Base-by-base conservation (phyloP, 2,113 vertebrate species). In the Seriola dumerili region DNA sequence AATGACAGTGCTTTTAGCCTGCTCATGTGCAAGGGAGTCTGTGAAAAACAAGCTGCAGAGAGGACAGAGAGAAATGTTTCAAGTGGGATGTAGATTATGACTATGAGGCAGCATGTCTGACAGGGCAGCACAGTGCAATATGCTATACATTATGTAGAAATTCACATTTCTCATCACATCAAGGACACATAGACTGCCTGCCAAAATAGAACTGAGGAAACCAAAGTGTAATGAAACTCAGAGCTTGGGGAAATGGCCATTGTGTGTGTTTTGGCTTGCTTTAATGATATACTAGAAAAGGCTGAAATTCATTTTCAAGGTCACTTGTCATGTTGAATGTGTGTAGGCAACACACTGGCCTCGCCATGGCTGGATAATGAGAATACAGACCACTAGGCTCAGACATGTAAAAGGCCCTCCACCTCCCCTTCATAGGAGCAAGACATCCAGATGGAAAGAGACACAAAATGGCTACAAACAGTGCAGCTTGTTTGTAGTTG, bases 1-100 rank as follows among this genome's bases (percentile, higher is more conserved):
- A 89, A 91, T 89, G 91, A 89, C 81, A 84, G 76, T 89, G 88
- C 93, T 94, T 93, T 94, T 91, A 93, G 92, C 67, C 72, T 32
- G 70, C 78, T 89, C 81, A 64, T 88, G 89, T 89, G 76, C 86
- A 75, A 65, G 78, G 88, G 69, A 89, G 85, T 68, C 16, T 61
- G 84, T 74, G 61, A 83, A 83, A 80, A 87, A 78, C 76, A 85
- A 63, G 82, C 85, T 59, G 78, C 65, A 66, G 76, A 84, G 72
- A 85, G 80, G 74, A 76, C 63, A 29, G 83, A 76, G 72, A 73
- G 81, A 83, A 88, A 91, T 76, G 79, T 86, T 91, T 88, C 52
- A 85, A 88, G 89, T 91, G 77, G 88, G 70, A 88, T 87, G 78
- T 89, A 80, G 84, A 90, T 86, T 75, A 85, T 76, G 84, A 91